Base-by-base conservation (phyloP, 1,140 invertebrate species). In the Eufriesea mexicana region DNA sequence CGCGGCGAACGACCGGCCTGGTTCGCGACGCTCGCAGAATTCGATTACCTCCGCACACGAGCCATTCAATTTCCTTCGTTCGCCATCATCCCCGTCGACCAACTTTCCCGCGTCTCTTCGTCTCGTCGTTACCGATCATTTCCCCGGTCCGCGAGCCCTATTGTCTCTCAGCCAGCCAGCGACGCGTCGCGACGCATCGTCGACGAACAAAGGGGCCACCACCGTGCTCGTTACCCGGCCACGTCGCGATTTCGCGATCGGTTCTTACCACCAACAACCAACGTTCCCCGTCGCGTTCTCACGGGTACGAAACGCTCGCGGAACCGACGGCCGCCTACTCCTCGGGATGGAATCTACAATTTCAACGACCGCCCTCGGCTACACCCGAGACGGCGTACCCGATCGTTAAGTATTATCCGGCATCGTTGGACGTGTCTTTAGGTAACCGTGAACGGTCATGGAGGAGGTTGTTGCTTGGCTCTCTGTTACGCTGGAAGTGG, bases 341-440 rank as follows among this genome's bases (percentile, higher is more conserved):
- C 51, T 18, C 16, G 2, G 62, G 18, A 68, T 68, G 54, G 54
- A 47, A 57, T 78, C 51, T 68, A 57, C 49, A 57, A 28, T 78
- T 78, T 78, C 42, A 68, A 57, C 64, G 51, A 68, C n/a, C 71
- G 57, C 51, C 45, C n/a, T 76, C n/a, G 18, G 67, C 28, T 71
- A 54, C 35, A 76, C 57, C 61, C 72, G 61, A 55, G 28, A 42
- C 47, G 45, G 47, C 55, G 51, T 59, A 79, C 67, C 75, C 20
- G 28, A 47, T 70, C 79, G 68, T 71, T 83, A 83, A 71, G 35
- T 67, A 83, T 86, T 77, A 83, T 68, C 54, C 71, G 45, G 35
- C 59, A 79, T 79, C 72, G 75, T 72, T 67, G 42, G 16, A 25
- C 64, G 57, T 49, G 71, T 81, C 77, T 81, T 51, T 64, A 18